Conservation (phyloP, 2,797 vertebrate genomes). For the Poeciliopsis gracilis region DNA sequence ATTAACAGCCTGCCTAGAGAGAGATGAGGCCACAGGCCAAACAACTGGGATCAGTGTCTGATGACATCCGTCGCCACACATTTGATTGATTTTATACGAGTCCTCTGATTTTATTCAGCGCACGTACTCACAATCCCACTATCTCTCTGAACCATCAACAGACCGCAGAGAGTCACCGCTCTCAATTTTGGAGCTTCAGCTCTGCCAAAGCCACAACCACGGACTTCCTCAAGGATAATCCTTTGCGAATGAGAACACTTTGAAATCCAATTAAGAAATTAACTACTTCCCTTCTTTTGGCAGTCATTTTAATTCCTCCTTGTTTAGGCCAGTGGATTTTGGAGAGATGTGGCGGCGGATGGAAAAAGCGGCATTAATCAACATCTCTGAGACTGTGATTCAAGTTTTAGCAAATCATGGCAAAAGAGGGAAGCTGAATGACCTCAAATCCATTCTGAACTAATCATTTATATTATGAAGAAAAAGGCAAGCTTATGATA, state of each 20-base stretch:
- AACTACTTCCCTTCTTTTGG: slow-evolving; percentile 66
- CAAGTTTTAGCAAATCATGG: slow-evolving; percentile 2
- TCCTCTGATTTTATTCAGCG: slow-evolving; percentile 14
- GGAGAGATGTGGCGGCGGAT: slow-evolving; percentile 35
- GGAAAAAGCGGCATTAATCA: slow-evolving; percentile 35
- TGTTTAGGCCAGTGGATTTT: slow-evolving; percentile 52
- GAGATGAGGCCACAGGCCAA: slow-evolving; percentile 35
- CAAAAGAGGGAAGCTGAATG: not conserved
- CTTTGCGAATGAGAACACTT: slow-evolving; percentile 56
- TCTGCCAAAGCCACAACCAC: slow-evolving; percentile 65
- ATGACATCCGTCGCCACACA: slow-evolving; percentile 63
- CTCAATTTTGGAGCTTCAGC: slow-evolving; percentile 38
- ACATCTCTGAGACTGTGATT: slow-evolving; percentile 31
- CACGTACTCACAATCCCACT: slow-evolving; percentile 33
- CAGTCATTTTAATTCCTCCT: slow-evolving; percentile 56
- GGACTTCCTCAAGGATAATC: slow-evolving; percentile 67
- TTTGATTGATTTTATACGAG: slow-evolving; percentile 49
- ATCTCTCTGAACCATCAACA: slow-evolving; percentile 62
- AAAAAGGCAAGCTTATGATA: not conserved
- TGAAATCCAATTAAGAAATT: slow-evolving; percentile 76
- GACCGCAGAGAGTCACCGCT: slow-evolving; percentile 60
- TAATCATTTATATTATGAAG: not conserved
- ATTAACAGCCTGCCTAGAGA: slow-evolving; percentile 57
- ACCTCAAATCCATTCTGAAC: slow-evolving; percentile 13
- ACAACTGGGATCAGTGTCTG: slow-evolving; percentile 56